Evolutionary conservation across 2,113 vertebrate genomes (phyloP), one percentile per base, ranked within the genome.

Genomic region (Zosterops japonicus): DNA sequence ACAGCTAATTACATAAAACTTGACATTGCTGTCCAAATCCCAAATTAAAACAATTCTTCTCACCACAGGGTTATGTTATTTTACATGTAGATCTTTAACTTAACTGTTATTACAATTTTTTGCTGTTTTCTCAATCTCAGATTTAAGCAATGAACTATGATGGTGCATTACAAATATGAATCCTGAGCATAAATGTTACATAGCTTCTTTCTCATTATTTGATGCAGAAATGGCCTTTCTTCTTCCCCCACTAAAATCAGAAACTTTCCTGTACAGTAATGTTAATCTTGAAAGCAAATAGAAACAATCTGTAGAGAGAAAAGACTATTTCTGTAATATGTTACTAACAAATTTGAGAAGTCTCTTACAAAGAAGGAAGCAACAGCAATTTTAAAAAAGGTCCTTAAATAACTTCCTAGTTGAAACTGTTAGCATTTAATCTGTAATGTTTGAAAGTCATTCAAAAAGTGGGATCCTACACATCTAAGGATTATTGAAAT

Each of bases 31-130:
- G n/a, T 91, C 60, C 31, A 55, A 74, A 87, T 81, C 33, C 28
- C 56, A 91, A 94, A 91, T 84, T 64, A 90, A 95, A 93, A 53
- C 52, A 67, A 49, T 70, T 61, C 18, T 78, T 87, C 75, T 86
- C 63, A 87, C 57, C 42, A 29, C 28, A 71, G 47, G 36, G 6
- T 49, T 82, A 36, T 59, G 15, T 10, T 72, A 16, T 31, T 91
- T 76, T 52, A 67, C 33, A 52, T 64, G 59, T 39, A 77, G 49
- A 44, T 44, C 53, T 71, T 80, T 72, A 83, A 71, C 25, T 71
- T 79, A 33, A 72, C 19, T 53, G 31, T 64, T 89, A 60, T 44
- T 76, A 55, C 12, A 28, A 12, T 74, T 60, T 81, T 86, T 64
- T 83, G 2, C 18, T 60, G 25, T 72, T 89, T 28, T 35, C 49